phyloP scores from a whole-genome alignment of 2,113 vertebrate genomes.

The Labrus mixtus region DNA sequence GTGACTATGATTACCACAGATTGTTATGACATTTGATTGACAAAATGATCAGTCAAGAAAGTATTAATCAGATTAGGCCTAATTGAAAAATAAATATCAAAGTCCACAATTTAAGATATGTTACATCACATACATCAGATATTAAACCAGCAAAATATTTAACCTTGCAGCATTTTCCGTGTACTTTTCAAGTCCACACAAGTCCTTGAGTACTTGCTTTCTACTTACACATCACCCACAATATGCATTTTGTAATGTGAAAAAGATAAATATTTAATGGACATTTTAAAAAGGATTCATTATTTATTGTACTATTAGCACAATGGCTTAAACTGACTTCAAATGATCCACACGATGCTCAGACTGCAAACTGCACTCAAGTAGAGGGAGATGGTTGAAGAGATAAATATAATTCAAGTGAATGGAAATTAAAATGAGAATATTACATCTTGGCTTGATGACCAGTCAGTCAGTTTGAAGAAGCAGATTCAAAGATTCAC shows the following conservation, averaged over 20 bases:
- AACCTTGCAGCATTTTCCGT: neutral
- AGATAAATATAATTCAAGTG: conserved; percentile 12
- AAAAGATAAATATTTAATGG: conserved; percentile 1
- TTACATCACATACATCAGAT: neutral
- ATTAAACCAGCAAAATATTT: neutral
- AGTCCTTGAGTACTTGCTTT: neutral
- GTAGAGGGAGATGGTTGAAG: conserved; percentile 7
- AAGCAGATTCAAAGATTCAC: conserved; percentile 29
- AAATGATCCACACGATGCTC: conserved; percentile 3
- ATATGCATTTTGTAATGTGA: neutral
- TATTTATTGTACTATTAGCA: conserved; percentile 26
- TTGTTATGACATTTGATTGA: no score
- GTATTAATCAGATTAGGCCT: neutral
- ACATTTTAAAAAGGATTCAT: conserved; percentile 15
- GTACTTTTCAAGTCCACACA: no score
- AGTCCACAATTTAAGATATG: no score
- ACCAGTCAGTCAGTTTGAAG: conserved; percentile 35
- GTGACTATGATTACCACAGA: no score
- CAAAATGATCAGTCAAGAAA: no score
- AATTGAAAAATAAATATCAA: no score
- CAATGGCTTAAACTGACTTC: conserved; percentile 21
- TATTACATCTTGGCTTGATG: conserved; percentile 11
- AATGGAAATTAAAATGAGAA: conserved; percentile 52
- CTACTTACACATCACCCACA: conserved; percentile 1
- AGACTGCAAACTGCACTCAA: conserved; percentile 1